Base-by-base conservation (phyloP, 2,888 invertebrate species). In the Hetaerina titia region DNA sequence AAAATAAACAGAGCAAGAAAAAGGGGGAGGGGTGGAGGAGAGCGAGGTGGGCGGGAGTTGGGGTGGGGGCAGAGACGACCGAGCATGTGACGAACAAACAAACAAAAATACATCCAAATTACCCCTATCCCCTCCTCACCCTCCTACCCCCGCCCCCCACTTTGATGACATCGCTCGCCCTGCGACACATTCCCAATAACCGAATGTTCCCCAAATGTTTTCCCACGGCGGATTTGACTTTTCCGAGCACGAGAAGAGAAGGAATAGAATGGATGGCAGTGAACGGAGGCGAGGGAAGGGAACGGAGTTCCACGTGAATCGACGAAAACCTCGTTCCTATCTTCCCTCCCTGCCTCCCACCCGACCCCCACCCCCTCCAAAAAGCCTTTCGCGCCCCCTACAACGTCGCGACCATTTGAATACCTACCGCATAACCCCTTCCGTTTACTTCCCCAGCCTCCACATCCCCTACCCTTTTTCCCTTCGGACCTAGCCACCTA, bases 201-300 rank as follows among this genome's bases (percentile, higher is more conserved):
- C 90, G 25, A 90, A 90, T 64, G 90, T 64, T 45, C 90, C 90
- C 90, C 31, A 64, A 90, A 90, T 64, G 31, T 90, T 90, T 90
- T 90, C 90, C 90, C 90, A 90, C 90, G 90, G 64, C 90, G 64
- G 64, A 64, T 63, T 64, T 63, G 90, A 90, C 90, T 90, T 45
- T 45, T 19, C 45, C 63, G 64, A 63, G 45, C 45, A 45, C 45
- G 45, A 45, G 25, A 90, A 45, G 64, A 60, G 31, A 63, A 90
- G 64, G 69, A 64, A 90, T 31, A 25, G 64, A 90, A 90, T 31
- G 31, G 17, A 1, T 19, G 56, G 19, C 17, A 88, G 45, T 31
- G 31, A n/a, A 45, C 25, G 56, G 31, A 22, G 31, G 87, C 25
- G 88, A 88, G 88, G 88, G 56, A 88, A 69, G 22, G n/a, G 69